Percentiles rank a stretch among this genome's conserved stretches.
Conservation (phyloP, 2,113 vertebrate genomes). For the Beaufortia kweichowensis region DNA sequence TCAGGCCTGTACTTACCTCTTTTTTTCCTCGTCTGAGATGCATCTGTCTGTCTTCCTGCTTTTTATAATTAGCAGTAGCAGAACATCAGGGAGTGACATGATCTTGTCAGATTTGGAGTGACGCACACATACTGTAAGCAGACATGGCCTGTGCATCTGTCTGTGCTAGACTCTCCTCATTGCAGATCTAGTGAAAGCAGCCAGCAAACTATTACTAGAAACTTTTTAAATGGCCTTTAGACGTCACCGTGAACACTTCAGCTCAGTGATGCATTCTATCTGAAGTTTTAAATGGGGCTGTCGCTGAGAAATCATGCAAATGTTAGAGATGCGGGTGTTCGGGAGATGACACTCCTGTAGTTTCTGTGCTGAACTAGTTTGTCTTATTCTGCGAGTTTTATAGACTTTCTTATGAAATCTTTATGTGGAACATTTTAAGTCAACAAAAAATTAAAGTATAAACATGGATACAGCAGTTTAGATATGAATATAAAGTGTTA, state of each 20-base stretch:
- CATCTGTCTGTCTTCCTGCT: constrained; percentile 47
- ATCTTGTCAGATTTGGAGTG: constrained; percentile 30
- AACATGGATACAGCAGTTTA: too few relatives aligned
- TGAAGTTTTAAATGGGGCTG: too few relatives aligned
- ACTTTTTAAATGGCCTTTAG: too few relatives aligned
- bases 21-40: constrained; percentile 30
- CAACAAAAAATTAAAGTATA: too few relatives aligned
- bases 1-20: constrained; percentile 12
- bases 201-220: too few relatives aligned
- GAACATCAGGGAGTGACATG: constrained; percentile 49
- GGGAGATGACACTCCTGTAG: too few relatives aligned
- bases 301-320: too few relatives aligned
- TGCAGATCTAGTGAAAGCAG: neutral
- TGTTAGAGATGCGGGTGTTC: too few relatives aligned
- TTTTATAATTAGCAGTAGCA: constrained; percentile 54
- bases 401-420: neutral
- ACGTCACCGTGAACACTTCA: too few relatives aligned
- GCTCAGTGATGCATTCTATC: too few relatives aligned
- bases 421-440: neutral
- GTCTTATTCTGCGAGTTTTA: neutral
- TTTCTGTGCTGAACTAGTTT: neutral
- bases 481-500: too few relatives aligned
- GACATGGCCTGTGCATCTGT: neutral
- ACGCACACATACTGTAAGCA: neutral
- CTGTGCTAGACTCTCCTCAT: constrained; percentile 10